Evolutionary conservation across 1,140 invertebrate genomes (phyloP).

Genomic region (Potamilus streckersoni): DNA sequence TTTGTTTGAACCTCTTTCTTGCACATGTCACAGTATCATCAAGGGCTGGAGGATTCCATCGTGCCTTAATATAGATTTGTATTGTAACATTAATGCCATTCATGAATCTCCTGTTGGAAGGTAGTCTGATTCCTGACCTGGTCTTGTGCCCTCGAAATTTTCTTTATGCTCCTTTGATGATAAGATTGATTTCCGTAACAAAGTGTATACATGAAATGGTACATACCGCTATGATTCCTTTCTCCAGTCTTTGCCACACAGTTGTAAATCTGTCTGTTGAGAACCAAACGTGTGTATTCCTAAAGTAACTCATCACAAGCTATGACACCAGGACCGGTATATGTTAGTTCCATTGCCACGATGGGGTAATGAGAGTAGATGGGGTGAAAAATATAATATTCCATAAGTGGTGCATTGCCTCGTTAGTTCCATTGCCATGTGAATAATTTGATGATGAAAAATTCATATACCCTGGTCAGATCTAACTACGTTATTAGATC

Average conservation of each 20-base stretch:
- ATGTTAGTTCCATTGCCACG: slow-evolving; percentile 9
- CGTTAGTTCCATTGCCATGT: no score
- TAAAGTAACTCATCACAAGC: slow-evolving; percentile 11
- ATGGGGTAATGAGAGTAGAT: no score
- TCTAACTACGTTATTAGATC: no score
- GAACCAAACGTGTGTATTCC: neutral
- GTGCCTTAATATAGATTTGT: no score
- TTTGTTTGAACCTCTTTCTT: no score
- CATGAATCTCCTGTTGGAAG: slow-evolving; percentile 6
- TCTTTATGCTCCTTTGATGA: slow-evolving; percentile 12
- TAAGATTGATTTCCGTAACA: slow-evolving; percentile 21
- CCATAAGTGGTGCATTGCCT: no score
- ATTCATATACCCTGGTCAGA: no score
- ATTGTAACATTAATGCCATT: neutral
- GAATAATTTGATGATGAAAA: no score
- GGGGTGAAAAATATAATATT: no score
- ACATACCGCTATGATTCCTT: slow-evolving; percentile 8
- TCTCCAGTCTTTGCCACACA: slow-evolving; percentile 16
- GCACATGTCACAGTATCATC: no score
- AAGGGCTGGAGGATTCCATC: no score
- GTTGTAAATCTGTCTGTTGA: slow-evolving; percentile 9
- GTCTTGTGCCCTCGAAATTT: slow-evolving; percentile 14
- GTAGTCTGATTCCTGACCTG: neutral
- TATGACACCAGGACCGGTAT: slow-evolving; percentile 1
- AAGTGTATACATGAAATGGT: slow-evolving; percentile 21